Percentiles rank a stretch among this genome's conserved stretches.
These are phyloP conservation scores for Atta texana DNA, from an alignment of 1,140 invertebrate species.

Conservation along the genomic window DNA sequence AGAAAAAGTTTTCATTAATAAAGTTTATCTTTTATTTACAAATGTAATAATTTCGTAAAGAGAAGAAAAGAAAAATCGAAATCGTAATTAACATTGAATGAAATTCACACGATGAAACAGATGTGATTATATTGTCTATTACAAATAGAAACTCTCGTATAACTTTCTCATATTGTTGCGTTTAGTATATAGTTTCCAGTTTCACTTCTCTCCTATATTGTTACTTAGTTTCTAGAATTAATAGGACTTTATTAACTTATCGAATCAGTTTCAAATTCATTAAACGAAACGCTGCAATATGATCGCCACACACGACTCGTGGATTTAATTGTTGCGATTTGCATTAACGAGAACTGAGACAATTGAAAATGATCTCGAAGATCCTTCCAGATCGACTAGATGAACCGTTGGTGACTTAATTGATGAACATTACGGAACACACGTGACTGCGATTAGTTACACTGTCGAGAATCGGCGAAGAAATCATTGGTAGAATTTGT, in stretches of 20 bases:
- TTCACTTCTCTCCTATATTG: neutral
- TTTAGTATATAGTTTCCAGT: neutral
- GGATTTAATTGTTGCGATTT: slow-evolving; percentile 42
- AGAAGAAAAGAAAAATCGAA: neutral
- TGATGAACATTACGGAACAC: slow-evolving; percentile 24
- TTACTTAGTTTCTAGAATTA: neutral
- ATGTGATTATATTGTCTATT: neutral
- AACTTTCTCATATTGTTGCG: neutral
- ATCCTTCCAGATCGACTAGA: neutral
- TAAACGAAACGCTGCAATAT: neutral
- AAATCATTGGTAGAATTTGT: slow-evolving; percentile 9
- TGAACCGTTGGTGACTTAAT: slow-evolving; percentile 37
- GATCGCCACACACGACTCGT: neutral
- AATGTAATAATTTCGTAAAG: neutral
- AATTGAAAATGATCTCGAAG: slow-evolving; percentile 28
- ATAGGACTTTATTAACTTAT: slow-evolving; percentile 37
- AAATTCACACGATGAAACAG: neutral
- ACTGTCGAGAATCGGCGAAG: neutral
- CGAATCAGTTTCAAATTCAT: neutral
- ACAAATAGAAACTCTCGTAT: neutral
- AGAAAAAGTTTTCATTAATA: neutral
- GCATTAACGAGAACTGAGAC: neutral
- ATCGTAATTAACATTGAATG: neutral
- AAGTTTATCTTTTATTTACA: neutral
- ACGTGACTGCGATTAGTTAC: neutral